Evolutionary conservation across 2,888 invertebrate species (phyloP).

Genomic region (Pecten maximus): DNA sequence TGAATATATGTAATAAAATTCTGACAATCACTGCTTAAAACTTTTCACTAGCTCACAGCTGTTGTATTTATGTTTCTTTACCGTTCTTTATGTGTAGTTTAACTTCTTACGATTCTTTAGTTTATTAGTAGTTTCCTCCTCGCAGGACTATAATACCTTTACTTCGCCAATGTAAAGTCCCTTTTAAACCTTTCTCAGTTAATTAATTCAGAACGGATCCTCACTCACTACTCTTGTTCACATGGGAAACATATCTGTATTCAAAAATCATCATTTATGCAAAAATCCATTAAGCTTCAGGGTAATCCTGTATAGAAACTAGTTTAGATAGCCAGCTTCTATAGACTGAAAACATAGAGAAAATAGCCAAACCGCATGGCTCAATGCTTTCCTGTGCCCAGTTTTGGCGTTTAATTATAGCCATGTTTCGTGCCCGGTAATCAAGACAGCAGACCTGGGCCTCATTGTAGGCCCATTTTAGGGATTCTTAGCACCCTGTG

Average conservation of each 20-base stretch:
- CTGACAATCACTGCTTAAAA: conserved; percentile 40
- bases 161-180: conserved; percentile 19
- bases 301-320: conserved; percentile 35
- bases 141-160: neutral
- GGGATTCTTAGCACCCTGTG: conserved; percentile 22
- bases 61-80: conserved; percentile 21
- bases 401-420: conserved; percentile 26
- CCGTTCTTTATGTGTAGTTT: conserved; percentile 25
- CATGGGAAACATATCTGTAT: conserved; percentile 37
- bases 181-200: conserved; percentile 35
- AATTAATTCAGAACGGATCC: conserved; percentile 37
- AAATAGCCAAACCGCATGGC: neutral
- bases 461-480: neutral
- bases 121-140: conserved; percentile 16
- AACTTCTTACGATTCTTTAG: conserved; percentile 12
- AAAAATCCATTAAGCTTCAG: conserved; percentile 41
- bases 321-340: neutral
- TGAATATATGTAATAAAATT: conserved; percentile 41
- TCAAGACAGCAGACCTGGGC: neutral
- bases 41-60: conserved; percentile 33
- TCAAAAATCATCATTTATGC: conserved; percentile 39
- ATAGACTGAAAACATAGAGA: conserved; percentile 13
- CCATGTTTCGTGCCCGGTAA: neutral
- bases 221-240: conserved; percentile 28
- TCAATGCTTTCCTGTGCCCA: conserved; percentile 26